Conservation (phyloP, 1,140 invertebrate genomes). For the Anthonomus grandis region DNA sequence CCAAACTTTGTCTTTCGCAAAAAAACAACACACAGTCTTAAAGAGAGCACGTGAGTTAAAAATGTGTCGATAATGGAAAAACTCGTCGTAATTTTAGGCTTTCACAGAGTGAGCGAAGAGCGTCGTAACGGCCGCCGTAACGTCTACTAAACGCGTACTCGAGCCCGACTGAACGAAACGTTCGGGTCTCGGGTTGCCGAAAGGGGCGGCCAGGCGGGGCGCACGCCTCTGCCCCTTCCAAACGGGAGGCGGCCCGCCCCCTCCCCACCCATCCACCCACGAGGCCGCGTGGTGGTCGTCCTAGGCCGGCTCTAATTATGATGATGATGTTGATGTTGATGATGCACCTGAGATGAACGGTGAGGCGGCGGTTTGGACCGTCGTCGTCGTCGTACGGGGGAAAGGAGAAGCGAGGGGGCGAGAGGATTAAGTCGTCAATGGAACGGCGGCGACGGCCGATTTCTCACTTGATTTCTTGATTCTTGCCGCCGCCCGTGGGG, state of each 20-base stretch:
- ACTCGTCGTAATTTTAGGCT: no score
- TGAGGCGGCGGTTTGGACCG: no score
- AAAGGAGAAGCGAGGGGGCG: no score
- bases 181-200: conserved; percentile 26
- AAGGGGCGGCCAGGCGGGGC: conserved; percentile 44
- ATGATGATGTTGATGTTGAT: background rate
- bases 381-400: no score
- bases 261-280: conserved; percentile 45
- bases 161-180: conserved; percentile 30
- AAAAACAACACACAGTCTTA: background rate
- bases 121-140: conserved; percentile 11
- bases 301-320: conserved; percentile 37
- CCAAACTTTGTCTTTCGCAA: no score
- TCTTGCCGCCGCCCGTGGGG: no score
- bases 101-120: conserved; percentile 11
- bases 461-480: no score
- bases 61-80: no score
- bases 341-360: conserved; percentile 5
- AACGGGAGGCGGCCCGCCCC: conserved; percentile 31
- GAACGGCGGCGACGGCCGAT: no score
- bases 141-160: conserved; percentile 20
- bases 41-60: conserved; percentile 31
- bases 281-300: conserved; percentile 42
- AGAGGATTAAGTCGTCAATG: no score
- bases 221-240: conserved; percentile 46